Evolutionary conservation across 2,797 vertebrate genomes (phyloP), one percentile per base, ranked within the genome.

Genomic region (Eremophila alpestris): DNA sequence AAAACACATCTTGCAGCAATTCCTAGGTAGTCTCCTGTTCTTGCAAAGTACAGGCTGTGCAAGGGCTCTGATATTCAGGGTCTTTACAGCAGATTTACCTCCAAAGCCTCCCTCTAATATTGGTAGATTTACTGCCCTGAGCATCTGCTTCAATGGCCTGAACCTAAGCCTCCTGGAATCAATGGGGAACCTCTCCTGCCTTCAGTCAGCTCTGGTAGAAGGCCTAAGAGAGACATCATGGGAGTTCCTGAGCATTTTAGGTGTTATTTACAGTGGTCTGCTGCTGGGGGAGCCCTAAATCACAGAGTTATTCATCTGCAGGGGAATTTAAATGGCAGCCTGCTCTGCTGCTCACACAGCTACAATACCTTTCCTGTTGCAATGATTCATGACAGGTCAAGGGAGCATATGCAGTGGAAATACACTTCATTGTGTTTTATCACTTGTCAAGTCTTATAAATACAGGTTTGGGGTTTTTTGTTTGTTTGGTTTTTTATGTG

Each of bases 221-320:
- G 24, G 29, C 48, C 70, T 62, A 13, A 88, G 60, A 93, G 85
- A 94, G 74, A 79, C 22, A 74, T 75, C 70, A 58, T 3, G 27
- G 79, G 71, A 56, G 49, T 20, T 94, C n/a, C 56, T 41, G 49
- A 63, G 67, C 29, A 13, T 82, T 88, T 84, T 34, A 83, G 77
- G 52, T 91, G 70, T 93, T 94, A 83, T 94, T 96, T 94, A 77
- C 87, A 84, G 76, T 49, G 56, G 19, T 32, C 48, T 85, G 75
- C 71, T 92, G 85, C 75, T 83, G 60, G 16, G 59, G 60, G 59
- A 94, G 36, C 0, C 15, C 79, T 96, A 82, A 93, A 81, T 95
- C 88, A 83, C 0, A 0, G 54, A 56, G 45, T 90, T 91, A 87
- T 91, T 94, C 32, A 40, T 91, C 78, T 93, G 56, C 26, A 79